phyloP scores from a whole-genome alignment of 2,888 invertebrate species.

The Argynnis bischoffii region DNA sequence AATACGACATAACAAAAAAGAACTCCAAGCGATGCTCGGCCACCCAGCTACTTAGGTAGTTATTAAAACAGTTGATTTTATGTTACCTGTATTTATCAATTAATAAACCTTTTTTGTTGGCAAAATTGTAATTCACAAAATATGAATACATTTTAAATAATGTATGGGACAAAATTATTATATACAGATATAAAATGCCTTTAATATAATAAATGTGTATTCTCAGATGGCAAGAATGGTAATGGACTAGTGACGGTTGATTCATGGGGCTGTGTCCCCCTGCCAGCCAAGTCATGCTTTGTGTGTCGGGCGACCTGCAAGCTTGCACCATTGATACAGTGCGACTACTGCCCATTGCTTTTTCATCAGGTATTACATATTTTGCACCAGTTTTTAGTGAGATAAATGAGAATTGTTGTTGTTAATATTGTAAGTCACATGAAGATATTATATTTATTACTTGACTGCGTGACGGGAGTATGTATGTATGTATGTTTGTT shows the following conservation, averaged over 20 bases:
- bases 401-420: constrained; percentile 3
- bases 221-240: constrained; percentile 60
- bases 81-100: background rate
- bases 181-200: background rate
- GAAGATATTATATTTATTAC: too few species aligned
- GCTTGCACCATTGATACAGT: constrained; percentile 91
- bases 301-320: constrained; percentile 93
- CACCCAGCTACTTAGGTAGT: too few species aligned
- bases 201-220: background rate
- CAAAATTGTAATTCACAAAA: too few species aligned
- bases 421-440: too few species aligned
- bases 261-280: constrained; percentile 85
- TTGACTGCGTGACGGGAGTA: too few species aligned
- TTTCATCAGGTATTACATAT: constrained; percentile 86
- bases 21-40: too few species aligned
- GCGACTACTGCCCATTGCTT: constrained; percentile 95
- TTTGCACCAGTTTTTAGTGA: background rate
- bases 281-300: constrained; percentile 92
- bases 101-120: background rate
- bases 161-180: background rate
- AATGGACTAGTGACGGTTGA: constrained; percentile 62
- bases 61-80: background rate
- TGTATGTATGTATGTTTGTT: too few species aligned
- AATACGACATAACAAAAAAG: too few species aligned
- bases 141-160: too few species aligned